phyloP scores from a whole-genome alignment of 2,888 invertebrate genomes.

The Acholoe squamosa region DNA sequence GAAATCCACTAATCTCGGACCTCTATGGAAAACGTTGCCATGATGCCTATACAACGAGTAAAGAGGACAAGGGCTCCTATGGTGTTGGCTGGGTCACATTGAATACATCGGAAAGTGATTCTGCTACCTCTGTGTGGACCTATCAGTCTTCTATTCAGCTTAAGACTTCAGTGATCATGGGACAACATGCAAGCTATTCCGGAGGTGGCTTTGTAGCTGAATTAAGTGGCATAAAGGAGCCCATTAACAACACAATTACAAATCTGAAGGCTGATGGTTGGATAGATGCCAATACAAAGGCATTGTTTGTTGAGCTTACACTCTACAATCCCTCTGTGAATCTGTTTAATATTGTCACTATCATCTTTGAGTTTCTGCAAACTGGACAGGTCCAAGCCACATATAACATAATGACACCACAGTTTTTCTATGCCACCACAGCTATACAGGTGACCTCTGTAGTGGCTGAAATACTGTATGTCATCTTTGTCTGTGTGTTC shows the following conservation, averaged over 20 bases:
- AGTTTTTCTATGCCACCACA: slow-evolving; percentile 71
- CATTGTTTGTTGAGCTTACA: slow-evolving; percentile 21
- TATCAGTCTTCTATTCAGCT: slow-evolving; percentile 72
- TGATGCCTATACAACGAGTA: slow-evolving; percentile 69
- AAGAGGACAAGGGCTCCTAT: slow-evolving; percentile 70
- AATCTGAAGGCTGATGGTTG: slow-evolving; percentile 67
- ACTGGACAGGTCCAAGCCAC: slow-evolving; percentile 70
- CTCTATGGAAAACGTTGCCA: slow-evolving; percentile 68
- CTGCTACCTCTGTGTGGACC: slow-evolving; percentile 67
- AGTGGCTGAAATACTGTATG: slow-evolving; percentile 71
- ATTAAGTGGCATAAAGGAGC: slow-evolving; percentile 64
- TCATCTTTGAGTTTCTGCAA: slow-evolving; percentile 73
- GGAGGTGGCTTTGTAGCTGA: slow-evolving; percentile 75
- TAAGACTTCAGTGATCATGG: slow-evolving; percentile 71
- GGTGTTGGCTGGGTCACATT: slow-evolving; percentile 69
- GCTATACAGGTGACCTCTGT: slow-evolving; percentile 71
- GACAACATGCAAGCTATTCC: slow-evolving; percentile 73
- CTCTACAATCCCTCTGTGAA: slow-evolving; percentile 60
- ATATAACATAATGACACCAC: slow-evolving; percentile 73
- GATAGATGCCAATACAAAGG: slow-evolving; percentile 28
- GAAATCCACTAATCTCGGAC: slow-evolving; percentile 63
- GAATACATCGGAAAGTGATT: background rate
- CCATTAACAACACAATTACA: slow-evolving; percentile 60
- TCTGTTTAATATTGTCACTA: slow-evolving; percentile 73
- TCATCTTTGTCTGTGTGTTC: slow-evolving; percentile 71